A percentile compares a stretch with the other conserved stretches of the same genome.
Evolutionary conservation across 2,797 vertebrate genomes (phyloP).

Genomic region (Nothura maculosa): DNA sequence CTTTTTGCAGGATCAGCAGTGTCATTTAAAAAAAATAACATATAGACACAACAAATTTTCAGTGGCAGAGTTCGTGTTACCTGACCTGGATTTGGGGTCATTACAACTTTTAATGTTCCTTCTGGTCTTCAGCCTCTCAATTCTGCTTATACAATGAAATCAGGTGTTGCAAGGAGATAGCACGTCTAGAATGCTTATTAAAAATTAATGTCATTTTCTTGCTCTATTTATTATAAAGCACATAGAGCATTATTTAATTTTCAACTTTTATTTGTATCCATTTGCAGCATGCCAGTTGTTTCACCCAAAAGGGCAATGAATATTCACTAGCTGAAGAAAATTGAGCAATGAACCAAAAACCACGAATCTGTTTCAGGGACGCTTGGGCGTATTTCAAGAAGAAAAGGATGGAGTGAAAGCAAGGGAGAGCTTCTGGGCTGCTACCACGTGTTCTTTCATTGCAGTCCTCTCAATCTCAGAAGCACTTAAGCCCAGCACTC

Average conservation of each 20-base stretch:
- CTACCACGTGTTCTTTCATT: background rate
- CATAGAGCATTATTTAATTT: background rate
- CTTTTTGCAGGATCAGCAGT: background rate
- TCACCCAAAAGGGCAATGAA: background rate
- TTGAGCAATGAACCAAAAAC: background rate
- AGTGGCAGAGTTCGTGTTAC: background rate
- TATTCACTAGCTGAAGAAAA: slow-evolving; percentile 21
- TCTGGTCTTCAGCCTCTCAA: background rate
- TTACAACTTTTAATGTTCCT: background rate
- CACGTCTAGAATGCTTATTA: background rate
- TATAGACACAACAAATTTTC: background rate
- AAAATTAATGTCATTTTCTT: background rate
- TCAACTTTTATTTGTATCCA: background rate
- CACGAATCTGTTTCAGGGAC: background rate
- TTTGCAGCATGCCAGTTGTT: slow-evolving; percentile 4
- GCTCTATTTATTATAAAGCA: background rate
- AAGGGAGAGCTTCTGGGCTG: background rate
- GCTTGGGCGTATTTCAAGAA: background rate
- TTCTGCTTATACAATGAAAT: background rate
- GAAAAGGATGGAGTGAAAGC: background rate
- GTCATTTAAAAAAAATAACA: background rate
- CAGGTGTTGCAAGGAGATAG: background rate
- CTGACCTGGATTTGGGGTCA: background rate
- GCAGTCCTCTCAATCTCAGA: background rate
- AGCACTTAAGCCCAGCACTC: background rate